Conservation (phyloP, 2,797 vertebrate genomes). For the Brachymystax lenok region DNA sequence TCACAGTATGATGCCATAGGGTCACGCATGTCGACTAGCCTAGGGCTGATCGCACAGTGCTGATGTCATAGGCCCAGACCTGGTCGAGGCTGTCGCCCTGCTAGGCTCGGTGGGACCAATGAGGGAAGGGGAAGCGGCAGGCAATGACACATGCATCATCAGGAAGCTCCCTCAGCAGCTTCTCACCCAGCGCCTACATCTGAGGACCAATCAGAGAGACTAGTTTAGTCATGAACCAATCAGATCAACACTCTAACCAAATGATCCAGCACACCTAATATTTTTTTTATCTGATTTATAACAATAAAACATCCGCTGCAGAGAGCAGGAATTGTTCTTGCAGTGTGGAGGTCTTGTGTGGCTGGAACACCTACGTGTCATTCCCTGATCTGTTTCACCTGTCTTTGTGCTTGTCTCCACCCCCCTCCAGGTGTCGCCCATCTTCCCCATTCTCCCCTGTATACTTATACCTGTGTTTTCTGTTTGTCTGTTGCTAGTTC, state of each 20-base stretch:
- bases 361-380: constrained; percentile 56
- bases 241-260: background rate
- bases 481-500: no score
- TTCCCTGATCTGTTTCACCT: no score
- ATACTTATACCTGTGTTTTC: no score
- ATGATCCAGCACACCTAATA: background rate
- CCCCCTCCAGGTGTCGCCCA: no score
- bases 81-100: constrained; percentile 69
- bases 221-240: constrained; percentile 14
- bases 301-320: constrained; percentile 3
- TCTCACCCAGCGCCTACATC: constrained; percentile 72
- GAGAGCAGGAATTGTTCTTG: background rate
- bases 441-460: no score
- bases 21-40: background rate
- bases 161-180: constrained; percentile 73
- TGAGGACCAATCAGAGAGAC: constrained; percentile 40
- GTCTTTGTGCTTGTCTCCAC: no score
- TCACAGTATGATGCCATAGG: background rate
- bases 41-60: constrained; percentile 46
- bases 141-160: constrained; percentile 67
- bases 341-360: background rate
- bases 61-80: constrained; percentile 75
- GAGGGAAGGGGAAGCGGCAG: constrained; percentile 73
- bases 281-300: background rate
- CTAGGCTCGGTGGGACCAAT: constrained; percentile 63